Evolutionary conservation across 23 tunicate species (phyloP).

Genomic region (Styela plicata): DNA sequence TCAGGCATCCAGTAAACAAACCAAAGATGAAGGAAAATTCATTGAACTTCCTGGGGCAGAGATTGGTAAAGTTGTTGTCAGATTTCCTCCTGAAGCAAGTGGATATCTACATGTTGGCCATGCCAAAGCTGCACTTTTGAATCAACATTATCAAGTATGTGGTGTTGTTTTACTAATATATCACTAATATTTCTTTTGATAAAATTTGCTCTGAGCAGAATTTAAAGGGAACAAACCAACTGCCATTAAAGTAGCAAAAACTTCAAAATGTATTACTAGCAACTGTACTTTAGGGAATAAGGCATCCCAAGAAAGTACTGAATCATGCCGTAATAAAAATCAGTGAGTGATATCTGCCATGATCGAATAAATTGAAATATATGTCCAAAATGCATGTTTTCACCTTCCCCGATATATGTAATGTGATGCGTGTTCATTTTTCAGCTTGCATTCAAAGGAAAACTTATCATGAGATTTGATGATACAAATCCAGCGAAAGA

Average conservation of each 20-base stretch:
- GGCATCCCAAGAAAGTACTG: too few relatives aligned
- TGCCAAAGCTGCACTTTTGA: constrained; percentile 98
- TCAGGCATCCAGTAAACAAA: constrained; percentile 12
- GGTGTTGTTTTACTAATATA: too few relatives aligned
- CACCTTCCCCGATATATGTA: too few relatives aligned
- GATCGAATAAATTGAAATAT: too few relatives aligned
- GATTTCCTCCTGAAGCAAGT: constrained; percentile 99
- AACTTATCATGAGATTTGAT: constrained; percentile 96
- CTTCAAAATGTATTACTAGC: too few relatives aligned
- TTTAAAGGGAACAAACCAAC: too few relatives aligned
- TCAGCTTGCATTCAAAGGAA: constrained; percentile 83
- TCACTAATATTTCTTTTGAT: too few relatives aligned
- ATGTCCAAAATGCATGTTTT: too few relatives aligned
- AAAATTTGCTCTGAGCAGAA: background rate
- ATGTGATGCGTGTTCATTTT: too few relatives aligned
- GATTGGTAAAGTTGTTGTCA: constrained; percentile 95
- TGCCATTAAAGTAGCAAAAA: background rate
- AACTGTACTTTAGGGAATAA: too few relatives aligned
- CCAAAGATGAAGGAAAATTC: constrained; percentile 85
- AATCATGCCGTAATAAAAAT: too few relatives aligned
- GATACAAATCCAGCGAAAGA: constrained; percentile 99
- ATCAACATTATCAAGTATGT: constrained; percentile 86
- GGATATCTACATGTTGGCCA: constrained; percentile 98
- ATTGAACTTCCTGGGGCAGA: constrained; percentile 94
- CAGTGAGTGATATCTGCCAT: too few relatives aligned